Base-by-base conservation (phyloP, 2,888 invertebrate species). In the Amphipyra berbera region DNA sequence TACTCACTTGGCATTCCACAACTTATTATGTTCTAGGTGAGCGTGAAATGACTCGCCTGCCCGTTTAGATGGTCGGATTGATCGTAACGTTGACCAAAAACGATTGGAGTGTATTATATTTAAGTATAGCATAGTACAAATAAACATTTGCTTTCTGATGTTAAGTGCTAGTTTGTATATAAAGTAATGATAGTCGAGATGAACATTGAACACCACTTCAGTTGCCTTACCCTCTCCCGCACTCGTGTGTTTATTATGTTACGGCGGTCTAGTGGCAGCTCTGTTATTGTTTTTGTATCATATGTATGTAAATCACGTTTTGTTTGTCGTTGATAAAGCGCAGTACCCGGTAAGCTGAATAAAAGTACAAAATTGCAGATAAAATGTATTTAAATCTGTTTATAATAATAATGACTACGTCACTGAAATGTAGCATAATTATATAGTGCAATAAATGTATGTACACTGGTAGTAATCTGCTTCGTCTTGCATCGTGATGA, bases 301-400 rank as follows among this genome's bases (percentile, higher is more conserved):
- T 86, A 88, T 85, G 79, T 88, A 85, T 84, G 82, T 87, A 86
- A 82, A 78, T 60, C 65, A 64, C 48, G 59, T 62, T 73, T 78
- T 66, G 60, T 82, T 82, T 82, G 77, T 83, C 77, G 67, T 78
- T 73, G 79, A 83, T 77, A 72, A 57, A 67, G 61, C 78, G 73
- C 80, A 73, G 61, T 74, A 75, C 63, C 73, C 78, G 66, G 62
- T 79, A 83, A 85, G 88, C 89, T 90, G 89, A 93, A 85, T 88
- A 87, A 85, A 89, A 94, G 94, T 94, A 94, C 94, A 94, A 94
- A 94, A 92, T 93, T 93, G 88, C 90, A 83, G 84, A 87, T 91
- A 90, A 81, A 85, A 73, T 86, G 86, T 90, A 87, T 86, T 89
- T 85, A 83, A 85, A 87, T 82, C 82, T 86, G 82, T 77, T 88